Evolutionary conservation across 2,888 invertebrate species (phyloP), one percentile per base, ranked within the genome.

Genomic region (Dioctria rufipes): DNA sequence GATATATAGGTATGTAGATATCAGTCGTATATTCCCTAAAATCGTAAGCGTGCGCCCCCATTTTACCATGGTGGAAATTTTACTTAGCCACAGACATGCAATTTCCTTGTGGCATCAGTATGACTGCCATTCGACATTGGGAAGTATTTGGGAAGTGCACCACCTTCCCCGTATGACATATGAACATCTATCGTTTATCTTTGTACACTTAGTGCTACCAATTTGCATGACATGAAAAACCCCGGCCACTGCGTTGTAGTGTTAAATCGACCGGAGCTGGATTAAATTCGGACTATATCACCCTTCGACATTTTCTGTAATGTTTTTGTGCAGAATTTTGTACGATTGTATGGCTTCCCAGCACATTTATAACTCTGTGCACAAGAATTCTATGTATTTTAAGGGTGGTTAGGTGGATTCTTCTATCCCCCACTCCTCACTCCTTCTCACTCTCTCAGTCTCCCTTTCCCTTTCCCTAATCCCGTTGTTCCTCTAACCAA

Each of bases 221-320:
- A 25, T 77, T 77, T 77, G 77, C 63, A 77, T 77, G 77, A 63
- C 63, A 71, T 40, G 61, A 69, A 80, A 80, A 80, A 80, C 39
- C 69, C 42, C 13, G 51, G 46, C 71, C 71, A 80, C 58, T 63
- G 60, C 80, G 61, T 73, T 80, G 78, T 82, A 69, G 73, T 75
- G 82, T 80, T 82, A 78, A 82, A 82, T 82, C 75, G 82, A 82
- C 82, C 80, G 80, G 63, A 82, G 58, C 78, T 49, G 77, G 43
- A 82, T 82, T 82, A 82, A 82, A 82, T 82, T 82, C 80, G 66
- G 60, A 66, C 80, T 82, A 78, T 78, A 82, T 82, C 82, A 82
- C 82, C 77, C 43, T 78, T 82, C 82, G 78, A 80, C 81, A 80
- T 81, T 80, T 80, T 80, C 71, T 78, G 78, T 81, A 80, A 80